Conservation (phyloP, 2,797 vertebrate species). For the Artibeus lituratus region DNA sequence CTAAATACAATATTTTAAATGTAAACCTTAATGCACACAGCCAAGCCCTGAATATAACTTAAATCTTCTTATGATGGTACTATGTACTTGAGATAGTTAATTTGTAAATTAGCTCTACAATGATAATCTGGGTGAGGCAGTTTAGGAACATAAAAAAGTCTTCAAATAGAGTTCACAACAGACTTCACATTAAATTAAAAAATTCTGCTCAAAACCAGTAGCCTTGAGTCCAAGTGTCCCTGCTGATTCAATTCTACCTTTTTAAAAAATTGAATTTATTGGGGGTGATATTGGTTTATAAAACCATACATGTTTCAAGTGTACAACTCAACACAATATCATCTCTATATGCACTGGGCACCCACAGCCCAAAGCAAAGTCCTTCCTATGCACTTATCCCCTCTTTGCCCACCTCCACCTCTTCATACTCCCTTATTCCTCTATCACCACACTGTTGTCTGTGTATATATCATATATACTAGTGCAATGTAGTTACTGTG, state of each 20-base stretch:
- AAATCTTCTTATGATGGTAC: neutral
- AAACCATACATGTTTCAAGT: neutral
- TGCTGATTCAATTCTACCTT: neutral
- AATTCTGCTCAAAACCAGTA: neutral
- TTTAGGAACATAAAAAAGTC: neutral
- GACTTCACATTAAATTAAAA: neutral
- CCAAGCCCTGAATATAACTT: neutral
- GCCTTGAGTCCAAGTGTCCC: neutral
- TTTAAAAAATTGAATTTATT: neutral
- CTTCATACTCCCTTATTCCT: neutral
- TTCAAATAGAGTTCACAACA: neutral
- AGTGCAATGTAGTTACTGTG: conserved; percentile 59
- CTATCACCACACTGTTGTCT: neutral
- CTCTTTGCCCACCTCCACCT: neutral
- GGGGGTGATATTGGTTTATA: neutral
- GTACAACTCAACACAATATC: neutral
- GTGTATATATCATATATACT: neutral
- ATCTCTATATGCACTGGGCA: neutral
- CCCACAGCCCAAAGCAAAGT: neutral
- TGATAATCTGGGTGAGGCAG: neutral
- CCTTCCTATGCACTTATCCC: neutral
- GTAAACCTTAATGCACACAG: neutral
- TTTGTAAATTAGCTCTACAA: neutral
- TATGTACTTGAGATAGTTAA: neutral
- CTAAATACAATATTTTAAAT: neutral